Conservation (phyloP, 1,140 invertebrate species). For the Drosophila baimaii region DNA sequence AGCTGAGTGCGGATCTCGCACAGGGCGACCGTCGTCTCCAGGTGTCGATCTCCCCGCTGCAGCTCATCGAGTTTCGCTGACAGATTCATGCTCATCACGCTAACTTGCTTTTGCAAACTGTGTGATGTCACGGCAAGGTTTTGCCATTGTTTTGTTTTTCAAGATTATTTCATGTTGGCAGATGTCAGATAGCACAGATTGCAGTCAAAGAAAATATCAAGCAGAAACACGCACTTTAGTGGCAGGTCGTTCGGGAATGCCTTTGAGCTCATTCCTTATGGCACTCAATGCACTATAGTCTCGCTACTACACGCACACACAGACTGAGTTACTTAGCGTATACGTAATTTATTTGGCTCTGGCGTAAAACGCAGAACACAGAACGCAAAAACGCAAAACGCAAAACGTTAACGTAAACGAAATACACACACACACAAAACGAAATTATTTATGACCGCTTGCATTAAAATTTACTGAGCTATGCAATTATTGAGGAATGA, state of each 20-base stretch:
- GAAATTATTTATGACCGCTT: constrained; percentile 83
- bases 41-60: constrained; percentile 92
- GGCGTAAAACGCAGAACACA: constrained; percentile 45
- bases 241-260: constrained; percentile 58
- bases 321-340: constrained; percentile 69
- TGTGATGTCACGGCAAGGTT: constrained; percentile 46
- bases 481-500: constrained; percentile 83
- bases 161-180: constrained; percentile 20
- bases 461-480: constrained; percentile 83
- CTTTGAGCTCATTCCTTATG: constrained; percentile 46
- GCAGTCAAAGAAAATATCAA: constrained; percentile 74
- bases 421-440: constrained; percentile 61
- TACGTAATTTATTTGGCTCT: constrained; percentile 74
- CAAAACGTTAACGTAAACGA: constrained; percentile 38
- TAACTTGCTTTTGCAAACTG: constrained; percentile 97
- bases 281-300: constrained; percentile 34
- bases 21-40: constrained; percentile 94
- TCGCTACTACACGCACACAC: constrained; percentile 27
- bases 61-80: constrained; percentile 95
- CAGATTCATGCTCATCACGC: constrained; percentile 97
- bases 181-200: constrained; percentile 29
- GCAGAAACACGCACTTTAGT: constrained; percentile 78
- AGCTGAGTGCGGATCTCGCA: constrained; percentile 95
- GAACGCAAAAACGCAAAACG: constrained; percentile 20
- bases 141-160: constrained; percentile 16